Conservation (phyloP, 2,888 invertebrate genomes). For the Antitype chi region DNA sequence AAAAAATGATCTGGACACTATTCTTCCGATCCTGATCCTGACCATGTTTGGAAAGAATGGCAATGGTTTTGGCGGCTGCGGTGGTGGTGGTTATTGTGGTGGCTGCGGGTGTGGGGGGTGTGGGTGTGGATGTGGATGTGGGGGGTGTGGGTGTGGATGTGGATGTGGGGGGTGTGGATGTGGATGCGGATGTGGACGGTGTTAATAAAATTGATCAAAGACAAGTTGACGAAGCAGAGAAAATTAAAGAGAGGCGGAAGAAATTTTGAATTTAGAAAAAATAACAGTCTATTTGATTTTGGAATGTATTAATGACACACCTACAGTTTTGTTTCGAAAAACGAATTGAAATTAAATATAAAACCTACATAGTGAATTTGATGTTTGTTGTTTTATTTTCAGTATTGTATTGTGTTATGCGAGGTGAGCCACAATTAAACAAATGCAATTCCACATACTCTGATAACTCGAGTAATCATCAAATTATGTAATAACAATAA, state of each 20-base stretch:
- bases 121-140: slow-evolving; percentile 29
- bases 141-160: slow-evolving; percentile 31
- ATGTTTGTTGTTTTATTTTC: slow-evolving; percentile 37
- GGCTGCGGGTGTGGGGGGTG: slow-evolving; percentile 50
- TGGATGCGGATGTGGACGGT: slow-evolving; percentile 51
- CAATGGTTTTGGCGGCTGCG: slow-evolving; percentile 60
- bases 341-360: slow-evolving; percentile 1
- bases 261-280: neutral
- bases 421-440: slow-evolving; percentile 12
- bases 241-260: too few species aligned
- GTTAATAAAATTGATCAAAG: slow-evolving; percentile 19
- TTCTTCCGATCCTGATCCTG: slow-evolving; percentile 75
- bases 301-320: neutral
- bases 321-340: neutral
- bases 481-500: slow-evolving; percentile 27
- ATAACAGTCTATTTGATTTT: neutral
- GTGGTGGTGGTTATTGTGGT: slow-evolving; percentile 58
- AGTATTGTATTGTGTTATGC: neutral
- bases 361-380: slow-evolving; percentile 3
- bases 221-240: neutral
- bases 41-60: slow-evolving; percentile 63
- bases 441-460: slow-evolving; percentile 15
- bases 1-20: slow-evolving; percentile 69
- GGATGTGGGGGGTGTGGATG: slow-evolving; percentile 52
- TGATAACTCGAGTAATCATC: slow-evolving; percentile 33